Conservation (phyloP, 2,797 vertebrate genomes). For the Acrossocheilus wenchowensis region DNA sequence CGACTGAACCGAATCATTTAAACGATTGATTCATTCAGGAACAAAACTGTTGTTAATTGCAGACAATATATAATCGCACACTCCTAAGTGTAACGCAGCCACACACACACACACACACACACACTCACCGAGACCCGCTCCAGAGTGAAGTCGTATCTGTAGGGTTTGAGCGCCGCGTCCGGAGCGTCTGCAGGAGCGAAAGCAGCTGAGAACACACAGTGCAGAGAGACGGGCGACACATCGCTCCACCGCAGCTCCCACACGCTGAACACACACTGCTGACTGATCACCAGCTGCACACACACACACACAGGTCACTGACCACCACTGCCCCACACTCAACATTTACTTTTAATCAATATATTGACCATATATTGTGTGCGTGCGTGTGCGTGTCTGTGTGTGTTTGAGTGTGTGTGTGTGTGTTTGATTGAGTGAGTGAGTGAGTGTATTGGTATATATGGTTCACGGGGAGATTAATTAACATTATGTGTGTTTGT, state of each 20-base stretch:
- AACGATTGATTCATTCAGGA: no score
- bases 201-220: constrained; percentile 86
- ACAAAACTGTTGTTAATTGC: no score
- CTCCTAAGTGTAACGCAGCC: constrained; percentile 38
- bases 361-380: no score
- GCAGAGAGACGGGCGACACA: constrained; percentile 83
- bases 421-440: neutral
- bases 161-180: constrained; percentile 83
- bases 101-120: constrained; percentile 60
- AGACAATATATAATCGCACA: no score
- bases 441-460: no score
- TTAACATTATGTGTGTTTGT: no score
- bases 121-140: constrained; percentile 88
- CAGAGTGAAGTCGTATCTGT: constrained; percentile 89
- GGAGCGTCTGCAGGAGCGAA: constrained; percentile 83
- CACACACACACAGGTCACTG: constrained; percentile 9
- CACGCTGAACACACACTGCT: constrained; percentile 90
- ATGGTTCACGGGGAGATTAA: no score
- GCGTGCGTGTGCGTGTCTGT: no score
- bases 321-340: no score
- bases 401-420: no score
- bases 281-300: constrained; percentile 84
- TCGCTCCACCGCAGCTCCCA: constrained; percentile 91
- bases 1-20: no score
- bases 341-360: no score